Conservation (phyloP, 1,140 invertebrate species). For the Rhagoletis pomonella region DNA sequence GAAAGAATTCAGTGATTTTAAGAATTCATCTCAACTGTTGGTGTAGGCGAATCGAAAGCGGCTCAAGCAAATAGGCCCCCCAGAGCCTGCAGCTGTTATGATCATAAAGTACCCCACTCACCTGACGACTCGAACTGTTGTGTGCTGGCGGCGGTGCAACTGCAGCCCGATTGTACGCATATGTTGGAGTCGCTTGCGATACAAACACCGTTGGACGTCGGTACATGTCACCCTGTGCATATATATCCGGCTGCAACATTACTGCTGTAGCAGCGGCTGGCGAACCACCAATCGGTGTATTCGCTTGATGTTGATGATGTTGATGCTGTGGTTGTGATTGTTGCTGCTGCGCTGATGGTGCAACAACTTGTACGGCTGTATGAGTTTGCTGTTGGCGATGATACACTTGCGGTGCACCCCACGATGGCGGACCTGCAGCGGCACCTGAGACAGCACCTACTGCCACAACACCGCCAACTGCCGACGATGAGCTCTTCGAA, state of each 20-base stretch:
- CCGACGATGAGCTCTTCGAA: constrained; percentile 67
- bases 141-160: constrained; percentile 89
- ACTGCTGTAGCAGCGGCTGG: constrained; percentile 73
- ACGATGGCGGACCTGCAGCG: constrained; percentile 69
- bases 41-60: no score
- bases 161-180: constrained; percentile 80
- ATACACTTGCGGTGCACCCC: constrained; percentile 70
- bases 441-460: constrained; percentile 65
- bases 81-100: no score
- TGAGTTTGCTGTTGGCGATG: constrained; percentile 61
- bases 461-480: constrained; percentile 66
- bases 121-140: constrained; percentile 87
- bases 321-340: constrained; percentile 60
- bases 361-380: constrained; percentile 52
- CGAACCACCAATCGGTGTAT: constrained; percentile 70
- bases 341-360: constrained; percentile 60
- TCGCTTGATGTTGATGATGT: constrained; percentile 66
- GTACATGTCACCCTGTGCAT: constrained; percentile 78
- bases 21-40: no score
- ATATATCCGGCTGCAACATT: constrained; percentile 76
- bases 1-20: no score
- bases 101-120: constrained; percentile 66
- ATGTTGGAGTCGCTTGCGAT: constrained; percentile 71
- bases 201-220: constrained; percentile 79
- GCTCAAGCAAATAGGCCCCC: no score